These are phyloP conservation scores for Chaenocephalus aceratus DNA, from an alignment of 2,113 vertebrate species.

Conservation along the genomic window DNA sequence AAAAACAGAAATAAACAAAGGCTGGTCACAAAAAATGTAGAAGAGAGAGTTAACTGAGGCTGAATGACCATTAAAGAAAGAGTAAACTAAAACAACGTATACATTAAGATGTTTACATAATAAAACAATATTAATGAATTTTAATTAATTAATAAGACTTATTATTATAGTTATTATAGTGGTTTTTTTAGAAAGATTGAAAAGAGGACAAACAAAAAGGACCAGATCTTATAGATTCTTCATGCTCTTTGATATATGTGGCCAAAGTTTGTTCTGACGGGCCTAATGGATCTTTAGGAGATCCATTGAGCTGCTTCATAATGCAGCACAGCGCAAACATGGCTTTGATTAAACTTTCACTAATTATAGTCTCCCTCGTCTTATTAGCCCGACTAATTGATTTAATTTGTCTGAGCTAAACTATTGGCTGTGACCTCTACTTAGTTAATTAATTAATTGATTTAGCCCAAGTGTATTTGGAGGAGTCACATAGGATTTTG, in stretches of 20 bases:
- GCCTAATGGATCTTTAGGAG: constrained; percentile 66
- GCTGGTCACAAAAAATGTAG: no score
- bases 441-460: constrained; percentile 88
- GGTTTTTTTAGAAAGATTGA: no score
- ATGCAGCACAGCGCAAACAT: constrained; percentile 54
- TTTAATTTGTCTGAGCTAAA: constrained; percentile 89
- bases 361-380: constrained; percentile 94
- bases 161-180: no score
- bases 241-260: neutral
- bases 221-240: no score
- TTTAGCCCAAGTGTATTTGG: constrained; percentile 74
- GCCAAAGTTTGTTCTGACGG: constrained; percentile 44
- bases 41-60: no score
- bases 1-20: no score
- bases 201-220: no score
- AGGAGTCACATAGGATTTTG: constrained; percentile 80
- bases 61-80: no score
- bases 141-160: no score
- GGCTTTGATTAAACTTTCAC: constrained; percentile 95
- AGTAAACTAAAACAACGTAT: no score
- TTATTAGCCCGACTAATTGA: constrained; percentile 96
- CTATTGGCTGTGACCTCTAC: constrained; percentile 83
- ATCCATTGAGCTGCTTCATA: constrained; percentile 81
- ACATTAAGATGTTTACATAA: no score
- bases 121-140: no score